Base-by-base conservation (phyloP, 2,113 vertebrate species). In the Catharus minimus region DNA sequence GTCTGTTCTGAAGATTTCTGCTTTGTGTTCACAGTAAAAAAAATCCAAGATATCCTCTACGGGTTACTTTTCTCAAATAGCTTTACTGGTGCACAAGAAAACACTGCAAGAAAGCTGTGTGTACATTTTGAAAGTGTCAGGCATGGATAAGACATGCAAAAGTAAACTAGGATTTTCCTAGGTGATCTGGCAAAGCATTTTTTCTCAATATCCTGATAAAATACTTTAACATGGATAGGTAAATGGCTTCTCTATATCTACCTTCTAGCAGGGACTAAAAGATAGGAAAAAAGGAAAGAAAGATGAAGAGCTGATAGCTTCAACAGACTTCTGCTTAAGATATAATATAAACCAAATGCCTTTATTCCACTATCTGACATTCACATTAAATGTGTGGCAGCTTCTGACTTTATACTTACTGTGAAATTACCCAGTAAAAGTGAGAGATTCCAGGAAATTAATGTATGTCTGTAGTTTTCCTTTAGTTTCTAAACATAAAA, bases 301-400 rank as follows among this genome's bases (percentile, higher is more conserved):
- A 95, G 36, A 75, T 61, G 28, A 89, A 87, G 41, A 90, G 13
- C 53, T 92, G 88, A 90, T 30, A 65, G 53, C 19, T 90, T 93
- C 30, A 88, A 57, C 30, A 89, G 27, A 15, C 36, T 84, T 96
- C 81, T 92, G 57, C 15, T 49, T 72, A 43, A 38, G 26, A 80
- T 80, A 84, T 85, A 93, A 91, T 76, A 90, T 86, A 46, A 90
- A 94, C 64, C n/a, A 93, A 75, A 55, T 84, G 16, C 43, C 28
- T 94, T 87, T 74, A 71, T 93, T 93, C 80, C 28, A 76, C 41
- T 9, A 38, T 50, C 67, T 93, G 78, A 91, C 39, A 86, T 86
- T 7, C 38, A 22, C 38, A 82, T 75, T 82, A n/a, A 81, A 47
- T 71, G 41, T 41, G 36, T 94, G 91, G 57, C 66, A 96, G 49